Evolutionary conservation across 1,140 invertebrate species (phyloP).

Genomic region (Zaprionus africanus): DNA sequence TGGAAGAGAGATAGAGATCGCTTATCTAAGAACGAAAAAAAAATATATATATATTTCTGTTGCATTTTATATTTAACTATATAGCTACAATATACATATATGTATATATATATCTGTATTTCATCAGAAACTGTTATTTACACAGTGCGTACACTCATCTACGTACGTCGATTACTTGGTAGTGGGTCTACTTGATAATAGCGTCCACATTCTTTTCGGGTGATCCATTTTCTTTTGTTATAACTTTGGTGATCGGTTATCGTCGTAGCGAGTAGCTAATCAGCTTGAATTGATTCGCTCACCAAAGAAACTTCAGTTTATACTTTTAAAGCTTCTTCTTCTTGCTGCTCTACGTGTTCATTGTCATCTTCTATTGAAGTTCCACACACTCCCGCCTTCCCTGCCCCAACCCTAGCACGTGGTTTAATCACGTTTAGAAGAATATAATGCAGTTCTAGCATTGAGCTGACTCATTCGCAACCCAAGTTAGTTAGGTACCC

Average conservation of each 20-base stretch:
- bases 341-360: not conserved
- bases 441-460: not conserved
- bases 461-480: not conserved
- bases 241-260: not conserved
- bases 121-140: slow-evolving; percentile 10
- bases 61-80: not conserved
- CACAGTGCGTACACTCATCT: not conserved
- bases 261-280: not conserved
- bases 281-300: not conserved
- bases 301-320: no score
- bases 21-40: not conserved
- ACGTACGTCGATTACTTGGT: not conserved
- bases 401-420: slow-evolving; percentile 33
- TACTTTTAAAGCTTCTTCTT: not conserved
- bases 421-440: slow-evolving; percentile 63
- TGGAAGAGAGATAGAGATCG: not conserved
- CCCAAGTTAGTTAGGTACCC: not conserved
- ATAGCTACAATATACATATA: no score
- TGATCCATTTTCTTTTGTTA: slow-evolving; percentile 40
- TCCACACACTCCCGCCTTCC: not conserved
- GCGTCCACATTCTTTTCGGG: slow-evolving; percentile 20
- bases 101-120: not conserved
- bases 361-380: slow-evolving; percentile 1
- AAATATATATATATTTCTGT: no score
- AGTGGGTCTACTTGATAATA: not conserved